Conservation (phyloP, 2,888 invertebrate species). For the Spilarctia lutea region DNA sequence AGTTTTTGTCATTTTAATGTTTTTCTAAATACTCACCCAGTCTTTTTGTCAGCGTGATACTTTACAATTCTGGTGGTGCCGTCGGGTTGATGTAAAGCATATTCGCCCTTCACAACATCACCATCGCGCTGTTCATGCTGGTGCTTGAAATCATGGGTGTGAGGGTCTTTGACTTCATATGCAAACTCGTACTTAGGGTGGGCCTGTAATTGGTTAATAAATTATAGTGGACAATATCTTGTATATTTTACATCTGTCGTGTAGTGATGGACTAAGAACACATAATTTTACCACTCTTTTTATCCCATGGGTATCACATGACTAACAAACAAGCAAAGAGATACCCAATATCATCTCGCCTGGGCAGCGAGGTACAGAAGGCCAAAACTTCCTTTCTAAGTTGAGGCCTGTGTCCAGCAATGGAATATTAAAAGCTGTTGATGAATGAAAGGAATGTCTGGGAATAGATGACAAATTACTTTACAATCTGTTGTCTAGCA, state of each 20-base stretch:
- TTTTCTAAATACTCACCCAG: conserved; percentile 1
- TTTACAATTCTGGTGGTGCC: conserved; percentile 66
- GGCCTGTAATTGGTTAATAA: conserved; percentile 2
- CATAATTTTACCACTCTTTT: too few relatives aligned
- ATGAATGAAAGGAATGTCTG: too few relatives aligned
- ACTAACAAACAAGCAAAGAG: too few relatives aligned
- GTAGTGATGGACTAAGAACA: too few relatives aligned
- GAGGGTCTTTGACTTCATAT: conserved; percentile 83
- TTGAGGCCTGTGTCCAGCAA: too few relatives aligned
- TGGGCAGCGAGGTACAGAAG: too few relatives aligned
- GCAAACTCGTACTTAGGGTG: conserved; percentile 70
- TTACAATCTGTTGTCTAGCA: neutral
- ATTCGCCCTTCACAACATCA: conserved; percentile 85
- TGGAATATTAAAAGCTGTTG: too few relatives aligned
- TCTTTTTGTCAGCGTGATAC: conserved; percentile 33
- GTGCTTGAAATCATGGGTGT: conserved; percentile 84
- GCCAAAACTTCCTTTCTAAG: too few relatives aligned
- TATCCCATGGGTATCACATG: too few relatives aligned
- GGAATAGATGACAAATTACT: too few relatives aligned
- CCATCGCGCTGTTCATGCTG: conserved; percentile 84
- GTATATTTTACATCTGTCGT: too few relatives aligned
- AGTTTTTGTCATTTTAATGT: neutral
- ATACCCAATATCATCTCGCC: too few relatives aligned
- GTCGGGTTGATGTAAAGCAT: conserved; percentile 74
- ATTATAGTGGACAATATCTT: neutral